Evolutionary conservation across 2,888 invertebrate genomes (phyloP).

Genomic region (Nephrotoma guestfalica): DNA sequence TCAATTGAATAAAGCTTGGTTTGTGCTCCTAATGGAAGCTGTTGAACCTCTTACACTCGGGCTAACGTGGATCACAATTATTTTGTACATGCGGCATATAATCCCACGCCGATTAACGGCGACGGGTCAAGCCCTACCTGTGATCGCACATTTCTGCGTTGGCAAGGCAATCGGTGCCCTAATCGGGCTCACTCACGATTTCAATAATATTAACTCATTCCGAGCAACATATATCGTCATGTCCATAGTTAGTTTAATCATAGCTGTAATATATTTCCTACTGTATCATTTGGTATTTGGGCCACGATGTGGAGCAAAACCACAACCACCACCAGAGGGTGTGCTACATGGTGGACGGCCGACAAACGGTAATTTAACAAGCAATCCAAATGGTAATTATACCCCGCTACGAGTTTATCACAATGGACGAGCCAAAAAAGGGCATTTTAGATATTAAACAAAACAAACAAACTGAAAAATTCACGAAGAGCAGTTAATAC

Average conservation of each 20-base stretch:
- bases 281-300: constrained; percentile 60
- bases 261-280: constrained; percentile 52
- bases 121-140: constrained; percentile 63
- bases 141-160: constrained; percentile 64
- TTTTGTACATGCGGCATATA: constrained; percentile 67
- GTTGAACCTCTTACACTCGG: constrained; percentile 63
- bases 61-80: constrained; percentile 64
- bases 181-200: constrained; percentile 37
- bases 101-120: constrained; percentile 62
- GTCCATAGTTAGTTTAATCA: constrained; percentile 47
- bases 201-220: constrained; percentile 29
- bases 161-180: constrained; percentile 60
- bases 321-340: constrained; percentile 46
- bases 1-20: constrained; percentile 41
- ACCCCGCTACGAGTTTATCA: constrained; percentile 69
- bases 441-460: constrained; percentile 62
- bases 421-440: constrained; percentile 64
- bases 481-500: not conserved
- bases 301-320: constrained; percentile 54
- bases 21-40: constrained; percentile 53
- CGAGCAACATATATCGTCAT: constrained; percentile 46
- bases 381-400: constrained; percentile 50
- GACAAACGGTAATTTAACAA: constrained; percentile 31
- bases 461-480: not conserved
- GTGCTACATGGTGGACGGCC: constrained; percentile 29